Evolutionary conservation across 2,113 vertebrate species (phyloP), one percentile per base, ranked within the genome.

Genomic region (Dolichotis patagonum): DNA sequence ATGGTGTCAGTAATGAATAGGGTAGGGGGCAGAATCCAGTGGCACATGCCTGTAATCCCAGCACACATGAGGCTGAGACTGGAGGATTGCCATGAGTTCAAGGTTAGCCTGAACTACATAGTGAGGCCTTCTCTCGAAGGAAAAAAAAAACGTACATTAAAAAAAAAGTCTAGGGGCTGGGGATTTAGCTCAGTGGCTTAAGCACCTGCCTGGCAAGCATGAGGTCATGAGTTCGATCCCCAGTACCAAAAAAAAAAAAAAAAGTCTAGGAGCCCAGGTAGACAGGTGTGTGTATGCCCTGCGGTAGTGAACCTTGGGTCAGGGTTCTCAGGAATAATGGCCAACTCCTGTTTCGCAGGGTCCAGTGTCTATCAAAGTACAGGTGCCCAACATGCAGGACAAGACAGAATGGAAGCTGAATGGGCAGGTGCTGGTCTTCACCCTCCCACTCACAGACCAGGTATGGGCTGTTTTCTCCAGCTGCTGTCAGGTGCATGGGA

Each of bases 371-470:
- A 99, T 99, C 97, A 99, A 99, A 98, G 99, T 99, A 17, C 99
- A 99, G 88, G 99, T 99, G 22, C 99, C 99, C 96, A 99, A 99
- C 98, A 99, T 99, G 99, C 99, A 99, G 98, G 99, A 99, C 98
- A 99, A 99, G 99, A 99, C 99, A 0, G 99, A 99, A 99, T 99
- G 99, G 99, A 99, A 99, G 95, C 98, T 99, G 93, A 99, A 98
- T 0, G 99, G 99, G 94, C 99, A 99, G 97, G 99, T 99, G 95
- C 98, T 99, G 97, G 99, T 99, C 97, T 99, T 99, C 98, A 99
- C 99, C 7, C 99, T 99, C 62, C 99, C 99, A 0, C 99, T 99
- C 80, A 99, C 99, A 56, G 99, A 99, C 98, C 99, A 99, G 99
- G 99, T 99, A 98, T 0, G 97, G 58, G 13, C 71, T 92, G 52